phyloP scores from a whole-genome alignment of 2,113 vertebrate genomes.

The Oxyruncus cristatus region DNA sequence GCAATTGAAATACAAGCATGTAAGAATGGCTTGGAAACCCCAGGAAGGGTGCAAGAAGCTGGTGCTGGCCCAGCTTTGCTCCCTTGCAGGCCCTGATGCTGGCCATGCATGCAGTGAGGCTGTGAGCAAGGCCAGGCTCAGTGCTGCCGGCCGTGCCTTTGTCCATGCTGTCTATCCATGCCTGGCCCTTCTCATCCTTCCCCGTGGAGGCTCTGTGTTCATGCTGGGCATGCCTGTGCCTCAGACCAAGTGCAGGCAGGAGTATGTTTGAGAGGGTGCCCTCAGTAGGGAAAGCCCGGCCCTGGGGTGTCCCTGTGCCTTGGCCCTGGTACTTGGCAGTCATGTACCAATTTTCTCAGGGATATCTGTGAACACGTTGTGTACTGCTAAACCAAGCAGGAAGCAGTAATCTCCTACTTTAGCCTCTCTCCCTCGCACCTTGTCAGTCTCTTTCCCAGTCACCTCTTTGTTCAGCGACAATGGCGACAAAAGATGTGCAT shows the following conservation, averaged over 20 bases:
- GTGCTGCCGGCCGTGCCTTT: not conserved
- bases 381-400: not conserved
- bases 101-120: fast-evolving
- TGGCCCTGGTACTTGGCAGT: not conserved
- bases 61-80: not conserved
- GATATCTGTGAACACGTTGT: not conserved
- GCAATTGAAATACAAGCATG: fast-evolving
- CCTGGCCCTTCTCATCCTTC: not conserved
- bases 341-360: not conserved
- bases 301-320: not conserved
- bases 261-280: not conserved
- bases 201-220: too few species aligned
- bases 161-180: not conserved
- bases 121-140: not conserved
- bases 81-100: not conserved
- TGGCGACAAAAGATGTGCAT: not conserved
- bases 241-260: not conserved
- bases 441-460: not conserved
- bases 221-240: not conserved
- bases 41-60: not conserved
- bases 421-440: fast-evolving
- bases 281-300: fast-evolving
- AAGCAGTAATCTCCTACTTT: not conserved
- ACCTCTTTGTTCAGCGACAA: not conserved
- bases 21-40: not conserved